Conservation (phyloP, 2,888 invertebrate species). For the Netelia inedita region DNA sequence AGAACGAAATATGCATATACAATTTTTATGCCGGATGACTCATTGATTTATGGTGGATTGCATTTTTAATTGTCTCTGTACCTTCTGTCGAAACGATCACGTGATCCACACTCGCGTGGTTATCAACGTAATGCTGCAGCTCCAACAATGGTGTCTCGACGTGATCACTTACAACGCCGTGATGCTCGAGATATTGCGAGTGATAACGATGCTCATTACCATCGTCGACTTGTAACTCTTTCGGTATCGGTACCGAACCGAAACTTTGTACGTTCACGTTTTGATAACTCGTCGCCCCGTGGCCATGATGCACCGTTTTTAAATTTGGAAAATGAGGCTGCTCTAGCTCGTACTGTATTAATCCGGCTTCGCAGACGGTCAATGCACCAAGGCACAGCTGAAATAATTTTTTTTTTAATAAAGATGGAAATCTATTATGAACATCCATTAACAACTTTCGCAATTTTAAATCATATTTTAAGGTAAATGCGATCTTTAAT, state of each 20-base stretch:
- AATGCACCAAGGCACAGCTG: constrained; percentile 74
- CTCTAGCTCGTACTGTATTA: constrained; percentile 72
- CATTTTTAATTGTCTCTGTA: constrained; percentile 15
- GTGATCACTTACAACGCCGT: constrained; percentile 36
- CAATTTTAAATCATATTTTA: neutral
- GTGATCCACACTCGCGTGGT: constrained; percentile 26
- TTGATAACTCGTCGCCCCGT: constrained; percentile 82
- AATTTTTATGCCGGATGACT: too few species aligned
- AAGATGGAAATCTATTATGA: neutral
- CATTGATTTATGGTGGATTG: too few species aligned
- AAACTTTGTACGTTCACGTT: constrained; percentile 79
- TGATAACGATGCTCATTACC: constrained; percentile 55
- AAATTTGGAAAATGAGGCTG: constrained; percentile 76
- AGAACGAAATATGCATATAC: too few species aligned
- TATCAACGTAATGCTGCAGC: constrained; percentile 28
- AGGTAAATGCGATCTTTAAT: neutral
- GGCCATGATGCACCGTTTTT: constrained; percentile 78
- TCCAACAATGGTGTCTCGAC: constrained; percentile 13
- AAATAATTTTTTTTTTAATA: constrained; percentile 53
- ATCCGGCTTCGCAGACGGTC: constrained; percentile 74
- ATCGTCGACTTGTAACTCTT: constrained; percentile 68
- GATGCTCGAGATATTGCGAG: constrained; percentile 56
- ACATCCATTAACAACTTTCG: neutral
- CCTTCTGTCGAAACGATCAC: constrained; percentile 66
- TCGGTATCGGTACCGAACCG: constrained; percentile 74